Base-by-base conservation (phyloP, 2,113 vertebrate species). In the Centropus unirufus region DNA sequence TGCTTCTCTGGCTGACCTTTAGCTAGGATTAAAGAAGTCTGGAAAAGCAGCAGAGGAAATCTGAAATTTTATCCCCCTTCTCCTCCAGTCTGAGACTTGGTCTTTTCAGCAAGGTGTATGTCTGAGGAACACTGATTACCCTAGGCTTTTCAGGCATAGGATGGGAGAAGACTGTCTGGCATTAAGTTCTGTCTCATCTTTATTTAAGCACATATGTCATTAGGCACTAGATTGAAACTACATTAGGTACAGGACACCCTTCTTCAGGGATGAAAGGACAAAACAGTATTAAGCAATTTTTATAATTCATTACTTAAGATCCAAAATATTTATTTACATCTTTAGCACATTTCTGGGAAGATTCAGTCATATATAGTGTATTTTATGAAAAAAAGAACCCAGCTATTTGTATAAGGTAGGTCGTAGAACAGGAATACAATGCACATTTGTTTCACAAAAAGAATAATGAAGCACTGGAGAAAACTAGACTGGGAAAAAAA, bases 211-310 rank as follows among this genome's bases (percentile, higher is more conserved):
- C 7, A 2, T 40, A 51, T 9, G 30, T n/a, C 24, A n/a, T 40
- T 17, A 82, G 62, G 27, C 24, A 55, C 42, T 24, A 51, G 8
- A 30, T 24, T 46, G 19, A 83, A 63, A n/a, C 24, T 59, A 11
- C 0, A 0, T 29, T 22, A 79, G 67, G 12, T 84, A 13, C 3
- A 55, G 26, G 29, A 55, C 23, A 69, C 14, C 1, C 3, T 54
- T 59, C 19, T 80, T 69, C 49, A 66, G 66, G 23, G 34, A 52
- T 47, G 36, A 84, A 83, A 84, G 14, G 26, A 26, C 9, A 94
- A 78, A 61, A 88, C 42, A 6, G 46, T 75, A 84, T 77, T 5
- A 70, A 93, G 57, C 51, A 13, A 23, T 40, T 83, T 83, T 67
- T 76, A 34, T 11, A 61, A 61, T 40, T 76, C 22, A 79, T 8